Percentiles rank a stretch among this genome's conserved stretches.
Conservation (phyloP, 1,140 invertebrate species). For the Drosophila nasuta region DNA sequence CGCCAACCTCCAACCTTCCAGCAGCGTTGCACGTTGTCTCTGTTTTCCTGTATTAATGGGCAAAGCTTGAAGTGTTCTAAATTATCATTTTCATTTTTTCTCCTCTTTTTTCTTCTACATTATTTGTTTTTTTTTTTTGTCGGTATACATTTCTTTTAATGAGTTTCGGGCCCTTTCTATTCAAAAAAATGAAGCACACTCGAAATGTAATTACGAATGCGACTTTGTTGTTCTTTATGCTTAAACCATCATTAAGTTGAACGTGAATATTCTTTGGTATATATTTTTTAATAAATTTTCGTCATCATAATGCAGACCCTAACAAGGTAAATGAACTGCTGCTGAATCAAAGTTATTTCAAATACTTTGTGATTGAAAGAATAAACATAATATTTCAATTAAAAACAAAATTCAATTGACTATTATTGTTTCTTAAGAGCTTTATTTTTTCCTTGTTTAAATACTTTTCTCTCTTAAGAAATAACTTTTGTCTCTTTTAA, state of each 20-base stretch:
- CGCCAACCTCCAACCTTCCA: background rate
- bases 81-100: conserved; percentile 57
- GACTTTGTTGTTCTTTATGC: conserved; percentile 43
- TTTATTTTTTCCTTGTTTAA: too few species aligned
- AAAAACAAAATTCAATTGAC: too few species aligned
- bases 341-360: background rate
- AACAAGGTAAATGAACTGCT: background rate
- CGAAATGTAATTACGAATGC: conserved; percentile 69
- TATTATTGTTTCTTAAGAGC: too few species aligned
- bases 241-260: conserved; percentile 5
- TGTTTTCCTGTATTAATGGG: conserved; percentile 60
- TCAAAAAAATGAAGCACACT: conserved; percentile 53
- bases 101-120: conserved; percentile 18
- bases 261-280: conserved; percentile 1
- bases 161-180: conserved; percentile 57
- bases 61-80: conserved; percentile 68
- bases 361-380: background rate
- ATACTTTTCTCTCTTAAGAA: too few species aligned
- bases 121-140: background rate
- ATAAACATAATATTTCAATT: background rate
- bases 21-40: background rate
- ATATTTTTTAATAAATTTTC: conserved; percentile 69
- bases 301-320: background rate
- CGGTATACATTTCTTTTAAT: conserved; percentile 63
- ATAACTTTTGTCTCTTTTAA: too few species aligned